Evolutionary conservation across 2,113 vertebrate genomes (phyloP), one percentile per base, ranked within the genome.

Genomic region (Boleophthalmus pectinirostris): DNA sequence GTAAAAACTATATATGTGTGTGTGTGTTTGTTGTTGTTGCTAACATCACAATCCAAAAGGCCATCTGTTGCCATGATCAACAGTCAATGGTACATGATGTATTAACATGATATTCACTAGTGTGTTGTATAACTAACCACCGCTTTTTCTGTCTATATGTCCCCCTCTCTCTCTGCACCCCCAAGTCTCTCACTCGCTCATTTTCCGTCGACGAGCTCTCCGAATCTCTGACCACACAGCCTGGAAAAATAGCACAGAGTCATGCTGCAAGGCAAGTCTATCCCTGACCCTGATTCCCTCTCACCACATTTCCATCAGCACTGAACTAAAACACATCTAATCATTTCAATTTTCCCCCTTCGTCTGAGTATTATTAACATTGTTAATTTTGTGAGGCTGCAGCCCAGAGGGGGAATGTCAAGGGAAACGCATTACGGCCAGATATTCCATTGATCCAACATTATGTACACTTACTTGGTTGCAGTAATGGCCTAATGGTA

Each of bases 261-360:
- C 92, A 92, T 91, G 82, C 91, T 92, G 91, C 88, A 89, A 90
- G 87, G 91, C 91, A 90, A 92, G 91, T 90, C 88, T 92, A 91
- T 92, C 92, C 88, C 92, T 93, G 93, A 94, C 92, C 93, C 90
- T 92, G 89, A 93, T 93, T 94, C 91, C 89, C 90, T 90, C 87
- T 92, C 84, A 92, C 93, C 93, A 92, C 91, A 93, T 94, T 94
- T 93, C 93, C 93, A 93, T 93, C 92, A 93, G 91, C 89, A 89
- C 82, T 80, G 75, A 87, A 91, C 85, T 93, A 91, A 90, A 93
- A 93, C 91, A 92, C 91, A 91, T 92, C 92, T 93, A 92, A 93
- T 93, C 90, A 92, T 94, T 94, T 94, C 90, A 91, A 88, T 92
- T 94, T 93, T 90, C 93, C 92, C 93, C 88, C 88, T 91, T 89